Conservation (phyloP, 1,140 invertebrate species). For the Diuraphis noxia region DNA sequence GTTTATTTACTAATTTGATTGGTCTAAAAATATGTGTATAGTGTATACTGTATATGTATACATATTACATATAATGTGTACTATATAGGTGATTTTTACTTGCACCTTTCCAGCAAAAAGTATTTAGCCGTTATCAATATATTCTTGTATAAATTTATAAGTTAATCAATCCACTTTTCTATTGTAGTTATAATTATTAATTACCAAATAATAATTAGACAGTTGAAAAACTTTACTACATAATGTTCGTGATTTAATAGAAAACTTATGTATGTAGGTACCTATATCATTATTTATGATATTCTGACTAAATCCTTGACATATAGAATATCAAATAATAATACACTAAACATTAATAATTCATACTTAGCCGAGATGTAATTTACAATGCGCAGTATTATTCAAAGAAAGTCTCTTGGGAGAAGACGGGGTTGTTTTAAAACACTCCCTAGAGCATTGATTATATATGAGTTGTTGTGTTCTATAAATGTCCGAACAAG, state of each 20-base stretch:
- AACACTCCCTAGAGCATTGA: neutral
- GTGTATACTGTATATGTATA: neutral
- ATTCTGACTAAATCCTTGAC: neutral
- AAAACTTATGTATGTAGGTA: neutral
- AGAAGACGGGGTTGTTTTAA: conserved; percentile 12
- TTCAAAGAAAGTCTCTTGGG: neutral
- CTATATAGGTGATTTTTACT: too few species aligned
- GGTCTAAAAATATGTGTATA: neutral
- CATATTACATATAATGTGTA: too few species aligned
- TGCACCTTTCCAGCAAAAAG: neutral
- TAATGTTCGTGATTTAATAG: neutral
- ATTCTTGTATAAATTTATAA: neutral
- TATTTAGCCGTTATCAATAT: neutral
- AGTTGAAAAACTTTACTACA: neutral
- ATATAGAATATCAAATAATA: neutral
- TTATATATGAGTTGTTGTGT: neutral
- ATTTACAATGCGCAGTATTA: conserved; percentile 5
- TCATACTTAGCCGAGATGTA: neutral
- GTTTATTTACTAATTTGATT: too few species aligned
- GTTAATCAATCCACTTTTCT: neutral
- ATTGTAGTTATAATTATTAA: neutral
- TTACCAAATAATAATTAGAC: neutral
- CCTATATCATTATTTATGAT: neutral
- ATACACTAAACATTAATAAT: conserved; percentile 11
- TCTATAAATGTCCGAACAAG: conserved; percentile 6